Evolutionary conservation across 2,797 vertebrate species (phyloP).

Genomic region (Protosalanx chinensis): DNA sequence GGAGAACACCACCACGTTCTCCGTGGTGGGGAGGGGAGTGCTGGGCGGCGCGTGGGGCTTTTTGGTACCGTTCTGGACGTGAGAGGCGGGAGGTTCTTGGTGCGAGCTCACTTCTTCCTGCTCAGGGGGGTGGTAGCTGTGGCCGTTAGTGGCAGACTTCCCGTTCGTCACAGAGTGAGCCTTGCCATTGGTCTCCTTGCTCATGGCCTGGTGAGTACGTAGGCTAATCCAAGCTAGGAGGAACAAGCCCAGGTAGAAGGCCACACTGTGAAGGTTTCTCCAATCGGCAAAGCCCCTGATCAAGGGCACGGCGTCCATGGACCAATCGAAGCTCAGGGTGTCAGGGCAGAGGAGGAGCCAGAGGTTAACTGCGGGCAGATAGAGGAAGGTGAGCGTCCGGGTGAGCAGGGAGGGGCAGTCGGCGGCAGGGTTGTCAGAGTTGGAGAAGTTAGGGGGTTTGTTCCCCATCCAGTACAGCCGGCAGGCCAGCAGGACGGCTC

Average conservation of each 20-base stretch:
- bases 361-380: slow-evolving; percentile 89
- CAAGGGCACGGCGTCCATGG: slow-evolving; percentile 96
- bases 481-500: slow-evolving; percentile 80
- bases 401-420: slow-evolving; percentile 86
- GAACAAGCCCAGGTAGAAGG: slow-evolving; percentile 84
- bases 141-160: slow-evolving; percentile 79
- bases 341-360: slow-evolving; percentile 95
- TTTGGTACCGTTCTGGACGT: slow-evolving; percentile 84
- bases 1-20: slow-evolving; percentile 89
- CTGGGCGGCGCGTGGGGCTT: slow-evolving; percentile 68
- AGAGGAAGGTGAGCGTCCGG: slow-evolving; percentile 87
- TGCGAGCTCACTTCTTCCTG: slow-evolving; percentile 75
- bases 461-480: slow-evolving; percentile 99
- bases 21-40: slow-evolving; percentile 84
- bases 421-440: slow-evolving; percentile 97
- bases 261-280: slow-evolving; percentile 85
- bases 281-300: slow-evolving; percentile 82
- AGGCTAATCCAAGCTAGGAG: slow-evolving; percentile 81
- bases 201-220: slow-evolving; percentile 62
- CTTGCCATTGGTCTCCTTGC: slow-evolving; percentile 83
- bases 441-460: slow-evolving; percentile 98
- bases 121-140: slow-evolving; percentile 77
- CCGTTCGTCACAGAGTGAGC: slow-evolving; percentile 78
- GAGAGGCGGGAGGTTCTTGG: slow-evolving; percentile 55
- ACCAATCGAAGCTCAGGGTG: slow-evolving; percentile 98